Evolutionary conservation across 1,140 invertebrate genomes (phyloP), one percentile per base, ranked within the genome.

Genomic region (Octopus sinensis): DNA sequence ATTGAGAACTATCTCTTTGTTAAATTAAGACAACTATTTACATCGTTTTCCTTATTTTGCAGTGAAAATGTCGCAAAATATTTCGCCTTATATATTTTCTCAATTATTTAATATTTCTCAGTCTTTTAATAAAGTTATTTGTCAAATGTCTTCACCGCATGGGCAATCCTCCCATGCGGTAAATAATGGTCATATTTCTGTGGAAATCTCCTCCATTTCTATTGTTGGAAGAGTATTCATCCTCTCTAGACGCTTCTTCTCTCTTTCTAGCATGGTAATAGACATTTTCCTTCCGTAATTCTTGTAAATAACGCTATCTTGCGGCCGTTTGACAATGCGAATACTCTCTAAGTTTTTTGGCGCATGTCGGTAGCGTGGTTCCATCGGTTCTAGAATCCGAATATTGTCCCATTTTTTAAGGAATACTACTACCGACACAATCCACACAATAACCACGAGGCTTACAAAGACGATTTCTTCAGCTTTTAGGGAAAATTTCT

Each of bases 261-360:
- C 87, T 43, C 89, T 76, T 62, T 85, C 86, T 23, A 86, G 83
- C 87, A 90, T 88, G 52, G 88, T 89, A 6, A 86, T 81, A 43
- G 86, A 88, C 81, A 89, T 83, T 79, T 89, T 86, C n/a, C 87
- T 73, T 79, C 84, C 87, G 83, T 89, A 89, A 80, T 84, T 88
- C 82, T 88, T 88, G 84, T 89, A 90, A 71, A 90, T 90, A 52
- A 90, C 85, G 83, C 88, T 89, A 79, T 90, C 89, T 76, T 88
- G 87, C 30, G 86, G 81, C 23, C 87, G 81, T 77, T 89, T 88
- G 52, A 89, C 88, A 6, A 89, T 83, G 77, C 85, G 84, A 23
- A 90, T 86, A 30, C 76, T 87, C 30, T 90, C 89, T 51, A 90
- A 79, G 80, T 89, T 89, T 84, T 90, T 90, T 10, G 89, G 89